These are phyloP conservation scores for Ctenopoma multispine DNA, from an alignment of 2,797 vertebrate genomes.

Conservation along the genomic window DNA sequence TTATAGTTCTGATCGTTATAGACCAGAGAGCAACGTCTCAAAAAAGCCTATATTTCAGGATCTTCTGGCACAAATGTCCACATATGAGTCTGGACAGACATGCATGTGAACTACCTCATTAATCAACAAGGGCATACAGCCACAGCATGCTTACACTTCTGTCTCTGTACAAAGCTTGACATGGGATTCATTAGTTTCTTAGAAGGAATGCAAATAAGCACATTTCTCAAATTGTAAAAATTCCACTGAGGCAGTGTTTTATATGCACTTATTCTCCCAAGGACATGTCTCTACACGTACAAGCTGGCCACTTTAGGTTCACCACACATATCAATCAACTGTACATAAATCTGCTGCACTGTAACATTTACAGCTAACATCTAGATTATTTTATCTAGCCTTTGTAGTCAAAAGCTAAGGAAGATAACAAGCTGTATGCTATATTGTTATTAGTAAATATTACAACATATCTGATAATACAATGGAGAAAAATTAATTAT, in stretches of 20 bases:
- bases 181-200: no score
- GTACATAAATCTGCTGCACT: neutral
- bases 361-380: neutral
- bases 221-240: neutral
- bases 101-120: no score
- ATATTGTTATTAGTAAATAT: conserved; percentile 14
- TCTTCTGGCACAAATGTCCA: no score
- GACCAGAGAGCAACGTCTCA: no score
- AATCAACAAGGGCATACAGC: no score
- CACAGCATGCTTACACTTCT: no score
- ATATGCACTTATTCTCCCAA: neutral
- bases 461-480: conserved; percentile 27
- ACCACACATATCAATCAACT: neutral
- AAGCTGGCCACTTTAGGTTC: neutral
- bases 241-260: neutral
- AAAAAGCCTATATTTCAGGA: no score
- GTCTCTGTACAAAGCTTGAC: neutral
- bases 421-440: neutral
- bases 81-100: no score
- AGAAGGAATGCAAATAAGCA: neutral
- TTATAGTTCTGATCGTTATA: no score
- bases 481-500: conserved; percentile 31
- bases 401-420: neutral
- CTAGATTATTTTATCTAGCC: conserved; percentile 19
- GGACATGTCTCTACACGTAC: neutral